These are phyloP conservation scores for Eidolon helvum DNA, from an alignment of 2,113 vertebrate species.

Conservation along the genomic window DNA sequence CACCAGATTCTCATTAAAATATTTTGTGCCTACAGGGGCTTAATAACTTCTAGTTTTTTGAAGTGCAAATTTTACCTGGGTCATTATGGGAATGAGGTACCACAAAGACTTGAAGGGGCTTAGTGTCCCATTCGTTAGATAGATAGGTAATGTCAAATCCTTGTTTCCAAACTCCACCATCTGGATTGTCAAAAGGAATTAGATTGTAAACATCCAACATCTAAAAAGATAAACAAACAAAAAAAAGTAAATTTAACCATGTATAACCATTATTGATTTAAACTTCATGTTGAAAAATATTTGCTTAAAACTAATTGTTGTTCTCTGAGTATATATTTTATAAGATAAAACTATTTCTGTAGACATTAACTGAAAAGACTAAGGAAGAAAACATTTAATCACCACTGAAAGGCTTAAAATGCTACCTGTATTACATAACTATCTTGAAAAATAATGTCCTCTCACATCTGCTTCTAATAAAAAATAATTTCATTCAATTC, in stretches of 20 bases:
- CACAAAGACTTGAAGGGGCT: slow-evolving; percentile 92
- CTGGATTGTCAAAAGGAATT: slow-evolving; percentile 93
- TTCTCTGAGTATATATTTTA: neutral
- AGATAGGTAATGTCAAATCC: slow-evolving; percentile 93
- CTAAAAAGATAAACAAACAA: slow-evolving; percentile 80
- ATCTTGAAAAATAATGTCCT: neutral
- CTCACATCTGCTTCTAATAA: neutral
- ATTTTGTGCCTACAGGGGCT: neutral
- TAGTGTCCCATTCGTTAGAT: slow-evolving; percentile 89
- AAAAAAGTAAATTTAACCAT: neutral
- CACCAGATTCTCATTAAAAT: neutral
- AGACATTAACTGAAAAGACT: slow-evolving; percentile 8
- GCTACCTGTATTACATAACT: neutral
- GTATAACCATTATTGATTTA: slow-evolving; percentile 7
- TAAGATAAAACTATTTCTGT: slow-evolving; percentile 11
- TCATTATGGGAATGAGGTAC: slow-evolving; percentile 97
- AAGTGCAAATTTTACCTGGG: slow-evolving; percentile 85
- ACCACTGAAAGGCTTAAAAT: neutral
- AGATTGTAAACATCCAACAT: slow-evolving; percentile 93
- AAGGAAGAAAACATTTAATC: neutral
- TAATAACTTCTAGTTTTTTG: neutral
- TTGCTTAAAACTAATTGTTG: slow-evolving; percentile 13
- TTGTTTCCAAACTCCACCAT: slow-evolving; percentile 96
- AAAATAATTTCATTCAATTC: neutral
- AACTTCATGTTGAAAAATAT: neutral